Percentiles rank a stretch among this genome's conserved stretches.
These are phyloP conservation scores for Atta colombica DNA, from an alignment of 1,140 invertebrate genomes.

Conservation along the genomic window DNA sequence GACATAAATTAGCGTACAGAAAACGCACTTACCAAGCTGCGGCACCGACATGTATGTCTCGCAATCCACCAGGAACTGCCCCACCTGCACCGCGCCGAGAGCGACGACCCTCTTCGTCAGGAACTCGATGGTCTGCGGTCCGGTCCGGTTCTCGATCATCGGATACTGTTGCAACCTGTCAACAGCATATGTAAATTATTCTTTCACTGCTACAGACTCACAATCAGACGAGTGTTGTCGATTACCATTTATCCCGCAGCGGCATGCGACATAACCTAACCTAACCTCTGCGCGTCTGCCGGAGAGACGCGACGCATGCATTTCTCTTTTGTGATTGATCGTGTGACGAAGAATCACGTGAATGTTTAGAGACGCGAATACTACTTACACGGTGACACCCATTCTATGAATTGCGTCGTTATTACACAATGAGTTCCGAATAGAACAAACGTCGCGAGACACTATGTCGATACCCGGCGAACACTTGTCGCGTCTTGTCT, in stretches of 20 bases:
- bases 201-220: background rate
- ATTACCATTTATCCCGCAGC: background rate
- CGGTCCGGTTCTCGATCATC: conserved; percentile 94
- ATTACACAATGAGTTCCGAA: background rate
- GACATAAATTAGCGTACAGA: conserved; percentile 16
- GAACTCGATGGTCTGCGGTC: conserved; percentile 94
- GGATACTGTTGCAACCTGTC: conserved; percentile 92
- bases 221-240: background rate
- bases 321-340: background rate
- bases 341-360: background rate
- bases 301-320: background rate
- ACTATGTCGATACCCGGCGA: background rate
- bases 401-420: background rate
- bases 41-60: conserved; percentile 96
- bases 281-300: background rate
- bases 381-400: conserved; percentile 40
- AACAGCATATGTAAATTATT: background rate
- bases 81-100: conserved; percentile 94
- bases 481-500: background rate
- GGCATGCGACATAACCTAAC: conserved; percentile 32
- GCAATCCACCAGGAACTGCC: conserved; percentile 97
- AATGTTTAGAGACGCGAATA: background rate
- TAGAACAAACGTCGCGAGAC: background rate
- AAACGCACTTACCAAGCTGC: conserved; percentile 88
- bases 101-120: conserved; percentile 94